These are phyloP conservation scores for Melanotaenia nigrans DNA, from an alignment of 2,797 vertebrate genomes.

Conservation along the genomic window DNA sequence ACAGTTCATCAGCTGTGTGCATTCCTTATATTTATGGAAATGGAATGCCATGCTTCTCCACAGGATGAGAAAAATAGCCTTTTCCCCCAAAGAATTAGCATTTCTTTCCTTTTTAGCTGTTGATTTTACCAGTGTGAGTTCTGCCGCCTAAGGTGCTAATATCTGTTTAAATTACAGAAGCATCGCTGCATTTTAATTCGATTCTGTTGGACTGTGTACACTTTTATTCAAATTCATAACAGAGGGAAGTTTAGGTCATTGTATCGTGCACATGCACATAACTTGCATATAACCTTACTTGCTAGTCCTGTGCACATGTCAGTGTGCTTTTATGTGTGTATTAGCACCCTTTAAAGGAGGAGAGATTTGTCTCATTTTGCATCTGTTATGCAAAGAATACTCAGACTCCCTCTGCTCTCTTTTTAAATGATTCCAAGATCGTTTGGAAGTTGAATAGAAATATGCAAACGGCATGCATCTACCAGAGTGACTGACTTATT, in stretches of 20 bases:
- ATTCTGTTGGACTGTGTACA: conserved; percentile 65
- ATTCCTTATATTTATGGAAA: conserved; percentile 75
- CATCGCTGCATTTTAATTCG: conserved; percentile 74
- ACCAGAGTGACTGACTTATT: conserved; percentile 61
- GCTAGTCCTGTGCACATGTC: conserved; percentile 23
- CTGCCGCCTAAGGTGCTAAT: conserved; percentile 74
- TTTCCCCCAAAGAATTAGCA: conserved; percentile 52
- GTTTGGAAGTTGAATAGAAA: conserved; percentile 74
- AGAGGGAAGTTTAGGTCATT: conserved; percentile 47
- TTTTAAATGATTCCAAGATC: conserved; percentile 71
- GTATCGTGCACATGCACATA: conserved; percentile 15
- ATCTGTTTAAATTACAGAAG: conserved; percentile 73
- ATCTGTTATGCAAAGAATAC: conserved; percentile 68
- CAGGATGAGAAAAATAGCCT: conserved; percentile 59
- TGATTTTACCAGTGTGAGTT: conserved; percentile 73
- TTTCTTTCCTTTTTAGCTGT: conserved; percentile 69
- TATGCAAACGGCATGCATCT: conserved; percentile 63
- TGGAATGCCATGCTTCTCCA: conserved; percentile 51
- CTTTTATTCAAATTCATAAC: conserved; percentile 63
- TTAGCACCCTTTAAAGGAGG: conserved; percentile 15
- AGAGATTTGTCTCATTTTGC: conserved; percentile 48
- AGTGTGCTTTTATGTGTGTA: background rate
- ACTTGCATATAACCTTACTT: conserved; percentile 60
- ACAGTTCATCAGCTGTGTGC: conserved; percentile 47
- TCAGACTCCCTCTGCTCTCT: conserved; percentile 59